Evolutionary conservation across 2,888 invertebrate genomes (phyloP), one percentile per base, ranked within the genome.

Genomic region (Diogma glabrata): DNA sequence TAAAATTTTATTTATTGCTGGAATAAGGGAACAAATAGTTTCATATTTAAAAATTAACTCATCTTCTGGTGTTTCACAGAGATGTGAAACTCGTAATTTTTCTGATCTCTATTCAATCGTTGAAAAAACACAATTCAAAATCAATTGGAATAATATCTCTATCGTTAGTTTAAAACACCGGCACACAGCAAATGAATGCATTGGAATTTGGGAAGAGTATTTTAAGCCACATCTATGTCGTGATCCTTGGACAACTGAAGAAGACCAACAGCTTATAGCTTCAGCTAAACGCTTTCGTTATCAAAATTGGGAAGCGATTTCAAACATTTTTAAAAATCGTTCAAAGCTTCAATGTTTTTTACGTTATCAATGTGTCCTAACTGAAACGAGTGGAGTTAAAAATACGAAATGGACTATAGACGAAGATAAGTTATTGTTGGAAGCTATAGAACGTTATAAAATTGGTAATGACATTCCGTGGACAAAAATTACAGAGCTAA

Each of bases 381-480:
- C 54, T 51, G 56, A 56, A 38, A 5, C 12, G 47, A 47, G 48
- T 30, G 60, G 52, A 55, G 58, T 54, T 51, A 58, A 57, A 52
- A 59, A 48, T 62, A 61, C 64, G 2, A 76, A 74, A 55, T 91
- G 90, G 83, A 73, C 77, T 0, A 61, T 67, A 10, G 75, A 77
- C 45, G 91, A 93, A 63, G 83, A 88, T 58, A 70, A 75, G 48
- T 73, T 75, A 47, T 69, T 93, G 3, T 61, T 73, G 28, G 71
- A 75, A 51, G 65, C 83, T 2, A 75, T 91, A 0, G 74, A 80
- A n/a, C 70, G 69, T 54, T 77, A 78, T 55, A 76, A 72, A 55
- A 72, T 79, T 51, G 85, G 82, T 16, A 71, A 77, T 53, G 76
- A 75, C 45, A 82, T 88, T 55, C 82, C 85, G 1, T 91, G 90